Base-by-base conservation (phyloP, 2,888 invertebrate species). In the Monochamus alternatus region DNA sequence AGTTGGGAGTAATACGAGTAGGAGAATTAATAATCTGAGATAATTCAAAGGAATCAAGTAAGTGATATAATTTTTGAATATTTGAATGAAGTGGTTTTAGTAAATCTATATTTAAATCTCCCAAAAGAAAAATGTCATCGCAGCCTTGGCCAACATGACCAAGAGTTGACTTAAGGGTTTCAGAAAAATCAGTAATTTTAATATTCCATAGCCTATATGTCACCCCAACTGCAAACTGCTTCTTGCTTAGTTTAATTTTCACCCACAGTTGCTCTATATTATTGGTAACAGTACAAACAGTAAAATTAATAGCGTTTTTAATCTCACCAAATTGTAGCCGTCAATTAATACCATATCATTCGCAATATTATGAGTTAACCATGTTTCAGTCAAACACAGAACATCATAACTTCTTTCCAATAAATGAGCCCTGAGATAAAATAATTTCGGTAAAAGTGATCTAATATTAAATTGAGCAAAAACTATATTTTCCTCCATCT, bases 251-350 rank as follows among this genome's bases (percentile, higher is more conserved):
- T 58, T 51, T 68, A 38, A 68, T 4, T 10, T 55, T 58, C 7
- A 68, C 22, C 68, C 68, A 68, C 7, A 68, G 55, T 59, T 68
- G 68, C 58, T 68, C 68, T 9, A 68, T n/a, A 55, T 31, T 38
- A 38, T 55, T 10, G 5, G 3, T n/a, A n/a, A 32, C 32, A 4
- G 8, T 32, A 60, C 8, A 5, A 31, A 60, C 5, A 9, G 31
- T 32, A 31, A 14, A 60, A 12, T 31, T 9, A 32, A 31, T 31
- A 7, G 8, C 3, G 2, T 60, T 31, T 12, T 60, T 62, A 38
- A 31, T 38, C 68, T 68, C 32, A 68, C 44, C 38, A 68, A 44
- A 38, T 58, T 68, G 44, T 68, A 68, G 3, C 31, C 31, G 5
- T 58, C 44, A 7, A 68, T 43, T 5, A 14, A 32, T n/a, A 68